Conservation (phyloP, 2,113 vertebrate genomes). For the Tachysurus fulvidraco region DNA sequence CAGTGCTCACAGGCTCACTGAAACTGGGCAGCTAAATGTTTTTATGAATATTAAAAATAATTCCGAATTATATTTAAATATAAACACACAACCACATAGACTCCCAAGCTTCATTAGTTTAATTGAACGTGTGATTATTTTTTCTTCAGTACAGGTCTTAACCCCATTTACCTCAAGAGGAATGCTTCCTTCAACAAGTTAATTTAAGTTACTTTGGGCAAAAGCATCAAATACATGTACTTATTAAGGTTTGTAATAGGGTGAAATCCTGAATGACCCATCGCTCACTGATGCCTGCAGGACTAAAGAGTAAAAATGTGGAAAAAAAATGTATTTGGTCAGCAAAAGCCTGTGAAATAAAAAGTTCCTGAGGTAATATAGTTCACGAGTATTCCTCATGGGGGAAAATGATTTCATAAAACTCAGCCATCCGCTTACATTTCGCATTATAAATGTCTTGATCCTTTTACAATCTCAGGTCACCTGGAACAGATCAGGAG, state of each 20-base stretch:
- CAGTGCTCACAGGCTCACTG: neutral
- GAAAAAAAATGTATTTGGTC: constrained; percentile 11
- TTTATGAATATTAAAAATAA: neutral
- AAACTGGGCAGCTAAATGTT: neutral
- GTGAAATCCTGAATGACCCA: constrained; percentile 1
- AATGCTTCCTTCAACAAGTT: neutral
- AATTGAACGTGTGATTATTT: neutral
- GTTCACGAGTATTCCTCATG: neutral
- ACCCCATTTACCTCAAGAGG: constrained; percentile 22
- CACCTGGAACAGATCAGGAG: neutral
- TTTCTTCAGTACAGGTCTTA: constrained; percentile 32
- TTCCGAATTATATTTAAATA: neutral
- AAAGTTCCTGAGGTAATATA: neutral
- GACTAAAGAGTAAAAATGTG: constrained; percentile 15
- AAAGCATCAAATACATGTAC: neutral
- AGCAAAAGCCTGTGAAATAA: neutral
- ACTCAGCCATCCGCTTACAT: neutral
- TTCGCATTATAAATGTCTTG: neutral
- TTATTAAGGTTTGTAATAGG: neutral
- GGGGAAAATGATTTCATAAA: constrained; percentile 18
- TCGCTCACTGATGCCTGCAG: constrained; percentile 20
- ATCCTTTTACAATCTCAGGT: neutral
- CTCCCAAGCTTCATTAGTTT: neutral
- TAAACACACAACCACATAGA: neutral
- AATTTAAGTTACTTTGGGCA: constrained; percentile 12